Percentiles rank a stretch among this genome's conserved stretches.
phyloP scores from a whole-genome alignment of 2,888 invertebrate species.

The Andrena praecox region DNA sequence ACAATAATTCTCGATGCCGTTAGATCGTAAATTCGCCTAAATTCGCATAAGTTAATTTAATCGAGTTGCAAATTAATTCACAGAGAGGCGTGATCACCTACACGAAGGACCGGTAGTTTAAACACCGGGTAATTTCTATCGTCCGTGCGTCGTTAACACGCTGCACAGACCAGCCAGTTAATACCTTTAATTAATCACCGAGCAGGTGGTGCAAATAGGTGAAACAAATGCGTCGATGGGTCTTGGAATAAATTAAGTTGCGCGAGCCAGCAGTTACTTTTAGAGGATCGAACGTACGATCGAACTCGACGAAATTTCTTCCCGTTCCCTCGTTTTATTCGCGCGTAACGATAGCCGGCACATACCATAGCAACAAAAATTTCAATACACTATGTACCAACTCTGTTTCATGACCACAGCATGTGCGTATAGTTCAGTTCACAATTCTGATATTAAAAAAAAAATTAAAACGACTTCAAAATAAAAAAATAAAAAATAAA shows the following conservation, averaged over 20 bases:
- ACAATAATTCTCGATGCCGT: slow-evolving; percentile 1
- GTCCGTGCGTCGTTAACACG: slow-evolving; percentile 37
- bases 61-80: slow-evolving; percentile 27
- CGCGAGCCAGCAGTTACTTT: slow-evolving; percentile 26
- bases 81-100: background rate
- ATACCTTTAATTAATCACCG: slow-evolving; percentile 64
- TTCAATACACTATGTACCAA: background rate
- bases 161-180: slow-evolving; percentile 37
- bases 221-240: slow-evolving; percentile 43
- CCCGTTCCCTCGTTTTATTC: background rate
- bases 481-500: no score
- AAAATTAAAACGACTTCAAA: no score
- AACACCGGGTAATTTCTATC: slow-evolving; percentile 64
- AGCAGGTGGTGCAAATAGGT: slow-evolving; percentile 46
- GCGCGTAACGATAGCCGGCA: background rate
- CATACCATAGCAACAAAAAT: background rate
- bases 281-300: slow-evolving; percentile 14
- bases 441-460: no score
- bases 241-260: slow-evolving; percentile 50
- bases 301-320: slow-evolving; percentile 7
- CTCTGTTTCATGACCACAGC: background rate
- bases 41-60: slow-evolving; percentile 30
- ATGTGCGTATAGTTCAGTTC: no score
- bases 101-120: slow-evolving; percentile 39
- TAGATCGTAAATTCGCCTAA: slow-evolving; percentile 10